Evolutionary conservation across 2,797 vertebrate genomes (phyloP), one percentile per base, ranked within the genome.

Genomic region (Brachymystax lenok): DNA sequence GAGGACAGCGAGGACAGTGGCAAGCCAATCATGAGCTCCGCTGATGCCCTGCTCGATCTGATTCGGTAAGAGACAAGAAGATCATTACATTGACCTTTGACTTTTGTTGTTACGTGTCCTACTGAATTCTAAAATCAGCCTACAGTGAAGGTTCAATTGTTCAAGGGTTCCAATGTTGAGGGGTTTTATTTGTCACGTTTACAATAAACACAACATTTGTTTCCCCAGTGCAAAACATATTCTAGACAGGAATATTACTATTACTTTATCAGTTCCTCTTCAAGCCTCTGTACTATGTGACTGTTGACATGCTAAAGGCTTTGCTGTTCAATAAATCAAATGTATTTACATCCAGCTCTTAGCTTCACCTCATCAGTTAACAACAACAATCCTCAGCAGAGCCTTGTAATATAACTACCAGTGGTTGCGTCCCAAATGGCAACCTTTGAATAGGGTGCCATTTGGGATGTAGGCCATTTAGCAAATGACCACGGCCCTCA

Each of bases 1-100:
- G 97, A 99, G 86, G 96, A 88, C 67, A 95, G 94, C 0, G 96
- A 96, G 61, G 96, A 97, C 33, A 95, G 96, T 0, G 95, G 96
- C 77, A 99, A 98, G 84, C 96, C 97, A 8, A 96, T 99, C 89
- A 97, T 97, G 94, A 99, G 98, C 90, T 99, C 97, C 1, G 98
- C 98, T 0, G 98, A 99, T 0, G 98, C 98, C 35, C 93, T 99
- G 84, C 94, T 99, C 85, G 98, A 99, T 88, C 95, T 99, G 75
- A 98, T 99, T 85, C 94, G 98, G 98, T 99, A 94, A 94, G 87
- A 28, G 74, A 5, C 12, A 5, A 51, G 24, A 14, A 14, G 5
- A 71, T 27, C 59, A 17, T 12, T 8, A 40, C 5, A 13, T 51
- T 76, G 7, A 8, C 13, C 56, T 19, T 17, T 56, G 54, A 59